Conservation (phyloP, 2,888 invertebrate genomes). For the Nomada flava region DNA sequence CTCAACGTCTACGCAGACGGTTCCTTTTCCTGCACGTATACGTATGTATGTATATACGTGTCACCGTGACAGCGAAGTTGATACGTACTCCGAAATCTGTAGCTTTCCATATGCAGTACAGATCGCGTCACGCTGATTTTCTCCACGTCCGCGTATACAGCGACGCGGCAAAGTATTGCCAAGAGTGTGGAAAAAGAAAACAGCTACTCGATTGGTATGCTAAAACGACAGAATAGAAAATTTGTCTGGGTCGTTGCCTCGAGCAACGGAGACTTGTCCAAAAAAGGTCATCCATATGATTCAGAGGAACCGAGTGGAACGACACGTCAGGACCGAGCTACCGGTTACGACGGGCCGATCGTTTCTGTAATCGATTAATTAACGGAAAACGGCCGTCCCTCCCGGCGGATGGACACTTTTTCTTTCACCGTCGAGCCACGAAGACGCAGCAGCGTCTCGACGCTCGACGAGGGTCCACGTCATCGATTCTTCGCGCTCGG, state of each 20-base stretch:
- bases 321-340: conserved; percentile 27
- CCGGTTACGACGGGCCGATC: conserved; percentile 24
- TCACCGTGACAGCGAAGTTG: too few relatives aligned
- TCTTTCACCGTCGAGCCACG: neutral
- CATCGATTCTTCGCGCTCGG: conserved; percentile 67
- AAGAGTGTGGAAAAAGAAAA: neutral
- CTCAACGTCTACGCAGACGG: neutral
- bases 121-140: too few relatives aligned
- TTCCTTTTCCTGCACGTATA: neutral
- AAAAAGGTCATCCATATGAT: conserved; percentile 50
- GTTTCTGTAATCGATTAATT: conserved; percentile 49
- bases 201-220: neutral
- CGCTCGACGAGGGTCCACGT: conserved; percentile 52
- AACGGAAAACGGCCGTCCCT: conserved; percentile 32
- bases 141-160: too few relatives aligned
- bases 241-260: conserved; percentile 10
- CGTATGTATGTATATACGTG: too few relatives aligned
- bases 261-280: conserved; percentile 26
- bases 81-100: too few relatives aligned
- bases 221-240: conserved; percentile 15
- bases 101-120: too few relatives aligned
- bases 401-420: neutral
- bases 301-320: conserved; percentile 12
- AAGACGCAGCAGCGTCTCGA: conserved; percentile 30
- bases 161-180: neutral